These are phyloP conservation scores for Drosophila rellima DNA, from an alignment of 2,888 invertebrate species.

Conservation along the genomic window DNA sequence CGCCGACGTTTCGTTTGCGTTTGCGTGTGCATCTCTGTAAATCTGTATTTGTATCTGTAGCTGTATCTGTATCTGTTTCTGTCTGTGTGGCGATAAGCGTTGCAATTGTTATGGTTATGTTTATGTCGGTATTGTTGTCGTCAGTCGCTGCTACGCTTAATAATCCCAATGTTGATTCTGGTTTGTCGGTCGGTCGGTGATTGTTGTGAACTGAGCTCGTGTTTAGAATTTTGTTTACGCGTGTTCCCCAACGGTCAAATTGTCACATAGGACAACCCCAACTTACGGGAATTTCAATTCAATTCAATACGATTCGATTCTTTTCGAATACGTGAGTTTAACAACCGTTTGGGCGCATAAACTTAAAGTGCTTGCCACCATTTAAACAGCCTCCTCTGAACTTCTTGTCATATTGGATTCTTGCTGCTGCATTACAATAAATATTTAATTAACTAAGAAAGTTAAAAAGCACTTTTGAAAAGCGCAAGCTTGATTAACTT, in stretches of 20 bases:
- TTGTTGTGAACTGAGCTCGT: constrained; percentile 60
- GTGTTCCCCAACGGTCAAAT: constrained; percentile 50
- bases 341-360: constrained; percentile 3
- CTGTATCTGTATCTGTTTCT: constrained; percentile 20
- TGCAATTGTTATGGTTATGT: constrained; percentile 71
- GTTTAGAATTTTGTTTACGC: constrained; percentile 63
- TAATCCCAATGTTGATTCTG: constrained; percentile 71
- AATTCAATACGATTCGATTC: constrained; percentile 26
- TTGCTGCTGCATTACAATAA: constrained; percentile 1
- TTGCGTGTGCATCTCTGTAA: constrained; percentile 47
- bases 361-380: constrained; percentile 10
- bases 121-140: constrained; percentile 58
- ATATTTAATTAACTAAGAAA: constrained; percentile 13
- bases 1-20: constrained; percentile 40
- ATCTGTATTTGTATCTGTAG: constrained; percentile 20
- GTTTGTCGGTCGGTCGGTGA: constrained; percentile 61
- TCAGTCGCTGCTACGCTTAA: constrained; percentile 50
- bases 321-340: constrained; percentile 7
- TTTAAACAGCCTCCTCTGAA: constrained; percentile 2
- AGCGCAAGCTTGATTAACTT: constrained; percentile 10
- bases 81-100: constrained; percentile 57
- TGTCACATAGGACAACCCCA: constrained; percentile 51
- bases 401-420: neutral
- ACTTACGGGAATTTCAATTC: constrained; percentile 5
- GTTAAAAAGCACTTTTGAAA: constrained; percentile 2